These are phyloP conservation scores for Tor tambroides DNA, from an alignment of 2,113 vertebrate genomes.

Conservation along the genomic window DNA sequence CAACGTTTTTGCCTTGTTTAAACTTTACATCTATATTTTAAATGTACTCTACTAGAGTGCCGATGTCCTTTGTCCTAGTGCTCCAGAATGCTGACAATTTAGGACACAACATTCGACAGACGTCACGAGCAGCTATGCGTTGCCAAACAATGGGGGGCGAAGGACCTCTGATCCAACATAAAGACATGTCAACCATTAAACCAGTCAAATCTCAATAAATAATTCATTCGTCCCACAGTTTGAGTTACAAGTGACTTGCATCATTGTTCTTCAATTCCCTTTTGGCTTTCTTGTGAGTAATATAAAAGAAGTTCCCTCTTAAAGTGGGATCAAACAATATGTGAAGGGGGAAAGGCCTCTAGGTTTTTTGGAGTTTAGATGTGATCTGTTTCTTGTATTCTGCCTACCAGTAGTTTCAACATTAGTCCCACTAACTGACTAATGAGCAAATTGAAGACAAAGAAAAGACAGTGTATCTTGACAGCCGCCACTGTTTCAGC, in stretches of 20 bases:
- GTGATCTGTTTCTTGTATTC: conserved; percentile 21
- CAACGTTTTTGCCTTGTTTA: neutral
- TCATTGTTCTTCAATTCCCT: conserved; percentile 58
- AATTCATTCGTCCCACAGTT: conserved; percentile 43
- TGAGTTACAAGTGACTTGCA: conserved; percentile 61
- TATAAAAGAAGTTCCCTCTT: conserved; percentile 29
- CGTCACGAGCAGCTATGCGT: neutral
- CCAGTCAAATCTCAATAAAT: conserved; percentile 49
- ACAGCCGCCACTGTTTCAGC: neutral
- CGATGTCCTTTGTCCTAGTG: neutral
- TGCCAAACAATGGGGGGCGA: neutral
- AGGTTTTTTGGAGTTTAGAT: conserved; percentile 17
- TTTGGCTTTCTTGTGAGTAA: conserved; percentile 11
- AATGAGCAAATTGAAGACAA: conserved; percentile 32
- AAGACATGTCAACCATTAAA: conserved; percentile 48
- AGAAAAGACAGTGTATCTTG: conserved; percentile 5
- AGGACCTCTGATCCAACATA: conserved; percentile 29
- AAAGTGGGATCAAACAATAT: conserved; percentile 48
- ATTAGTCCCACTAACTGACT: conserved; percentile 6
- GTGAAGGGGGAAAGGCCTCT: conserved; percentile 66
- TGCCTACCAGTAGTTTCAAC: neutral
- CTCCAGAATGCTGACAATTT: neutral
- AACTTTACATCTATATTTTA: neutral
- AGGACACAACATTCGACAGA: neutral
- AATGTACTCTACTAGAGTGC: neutral